phyloP scores from a whole-genome alignment of 2,113 vertebrate species.

The Pipa parva region DNA sequence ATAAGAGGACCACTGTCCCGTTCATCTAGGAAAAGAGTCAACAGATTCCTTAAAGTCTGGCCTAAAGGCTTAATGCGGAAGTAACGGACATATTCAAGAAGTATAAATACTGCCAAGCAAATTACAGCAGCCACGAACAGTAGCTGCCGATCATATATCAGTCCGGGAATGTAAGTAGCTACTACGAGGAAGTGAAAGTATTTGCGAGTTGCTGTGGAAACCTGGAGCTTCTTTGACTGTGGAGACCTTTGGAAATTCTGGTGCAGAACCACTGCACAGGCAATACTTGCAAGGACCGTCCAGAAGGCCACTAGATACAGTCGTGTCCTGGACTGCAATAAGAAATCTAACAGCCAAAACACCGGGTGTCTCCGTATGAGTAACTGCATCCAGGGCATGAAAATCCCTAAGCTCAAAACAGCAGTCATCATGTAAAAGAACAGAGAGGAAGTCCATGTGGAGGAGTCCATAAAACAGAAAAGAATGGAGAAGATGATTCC shows the following conservation, averaged over 20 bases:
- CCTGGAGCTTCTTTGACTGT: conserved; percentile 86
- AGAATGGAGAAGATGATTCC: conserved; percentile 85
- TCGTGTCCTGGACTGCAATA: conserved; percentile 70
- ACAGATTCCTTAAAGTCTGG: conserved; percentile 73
- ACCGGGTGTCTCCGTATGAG: conserved; percentile 86
- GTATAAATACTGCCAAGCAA: conserved; percentile 79
- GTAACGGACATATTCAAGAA: conserved; percentile 86
- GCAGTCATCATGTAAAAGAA: conserved; percentile 94
- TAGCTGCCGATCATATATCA: conserved; percentile 81
- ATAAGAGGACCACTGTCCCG: conserved; percentile 94
- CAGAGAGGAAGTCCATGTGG: conserved; percentile 89
- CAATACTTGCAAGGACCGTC: conserved; percentile 69
- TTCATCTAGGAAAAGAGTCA: conserved; percentile 90
- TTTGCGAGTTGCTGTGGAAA: conserved; percentile 81
- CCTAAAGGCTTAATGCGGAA: conserved; percentile 89
- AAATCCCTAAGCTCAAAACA: conserved; percentile 81
- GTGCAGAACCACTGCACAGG: conserved; percentile 78
- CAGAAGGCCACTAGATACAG: conserved; percentile 82
- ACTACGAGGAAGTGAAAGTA: conserved; percentile 93
- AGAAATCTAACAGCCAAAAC: conserved; percentile 85
- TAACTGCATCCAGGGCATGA: conserved; percentile 89
- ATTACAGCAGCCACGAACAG: conserved; percentile 80
- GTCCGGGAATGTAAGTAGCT: conserved; percentile 84
- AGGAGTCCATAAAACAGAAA: conserved; percentile 92
- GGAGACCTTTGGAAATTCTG: conserved; percentile 77